Base-by-base conservation (phyloP, 1,140 invertebrate genomes). In the Homarus americanus region DNA sequence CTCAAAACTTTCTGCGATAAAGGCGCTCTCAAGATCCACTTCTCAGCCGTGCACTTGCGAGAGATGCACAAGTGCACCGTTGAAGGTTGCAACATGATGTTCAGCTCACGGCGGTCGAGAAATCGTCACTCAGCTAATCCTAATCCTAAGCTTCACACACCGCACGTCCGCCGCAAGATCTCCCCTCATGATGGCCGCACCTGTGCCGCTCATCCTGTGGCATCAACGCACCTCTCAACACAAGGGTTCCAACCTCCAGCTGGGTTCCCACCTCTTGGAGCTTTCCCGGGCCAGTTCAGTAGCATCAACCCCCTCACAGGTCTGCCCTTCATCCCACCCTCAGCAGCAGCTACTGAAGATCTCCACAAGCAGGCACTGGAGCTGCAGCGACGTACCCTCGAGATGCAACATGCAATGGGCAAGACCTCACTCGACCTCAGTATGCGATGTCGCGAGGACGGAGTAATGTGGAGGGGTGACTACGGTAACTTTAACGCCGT, bases 51-150 rank as follows among this genome's bases (percentile, higher is more conserved):
- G 9, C 99, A 99, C 94, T 94, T 99, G 86, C 96, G 98, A 32
- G 99, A 99, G 95, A 99, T 99, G 99, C 99, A 99, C 94, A 98
- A 98, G 94, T 99, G 99, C 94, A 99, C 98, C 0, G 98, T 99
- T 0, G 97, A 98, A 93, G 99, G 99, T 0, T 99, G 99, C 95
- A 99, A 97, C 94, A 99, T 99, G 98, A 99, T 99, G 97, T 99
- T 99, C 94, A 99, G 98, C 94, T 99, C 98, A 20, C 95, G 99
- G 92, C 95, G 99, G 88, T 99, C 98, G 34, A 95, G 99, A 41
- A 99, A 99, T 94, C 96, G 99, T 1, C 99, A 99, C 94, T 98
- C 97, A 94, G 98, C 98, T 10, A 99, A 99, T 94, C 98, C 98
- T 0, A 99, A 99, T 95, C 99, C 99, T 0, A 99, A 99, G 94